These are phyloP conservation scores for Etheostoma nigrum DNA, from an alignment of 2,797 vertebrate genomes.

Conservation along the genomic window DNA sequence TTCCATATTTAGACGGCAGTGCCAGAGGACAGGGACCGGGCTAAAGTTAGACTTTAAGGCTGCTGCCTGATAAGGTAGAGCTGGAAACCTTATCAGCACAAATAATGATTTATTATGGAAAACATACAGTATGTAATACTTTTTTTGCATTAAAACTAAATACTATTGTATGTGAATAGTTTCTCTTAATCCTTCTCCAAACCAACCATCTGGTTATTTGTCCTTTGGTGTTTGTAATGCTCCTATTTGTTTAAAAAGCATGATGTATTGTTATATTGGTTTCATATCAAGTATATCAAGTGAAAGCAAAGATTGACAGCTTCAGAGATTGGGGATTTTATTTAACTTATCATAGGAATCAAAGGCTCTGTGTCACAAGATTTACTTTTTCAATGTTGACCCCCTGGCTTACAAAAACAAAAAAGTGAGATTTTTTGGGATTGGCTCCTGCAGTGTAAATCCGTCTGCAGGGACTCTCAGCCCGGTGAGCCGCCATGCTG, in stretches of 20 bases:
- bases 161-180: background rate
- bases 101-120: background rate
- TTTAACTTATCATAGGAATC: background rate
- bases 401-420: background rate
- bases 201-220: background rate
- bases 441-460: conserved; percentile 37
- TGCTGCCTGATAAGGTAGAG: conserved; percentile 14
- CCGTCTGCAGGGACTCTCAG: conserved; percentile 32
- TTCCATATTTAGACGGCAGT: conserved; percentile 38
- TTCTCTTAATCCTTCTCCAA: background rate
- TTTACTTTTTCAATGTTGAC: conserved; percentile 12
- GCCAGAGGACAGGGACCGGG: background rate
- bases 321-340: background rate
- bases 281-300: background rate
- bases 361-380: background rate
- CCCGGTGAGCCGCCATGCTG: conserved; percentile 38
- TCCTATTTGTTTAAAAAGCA: background rate
- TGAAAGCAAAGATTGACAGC: background rate
- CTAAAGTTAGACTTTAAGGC: conserved; percentile 24
- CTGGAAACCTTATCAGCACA: conserved; percentile 10
- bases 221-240: background rate
- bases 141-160: background rate
- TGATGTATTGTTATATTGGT: background rate
- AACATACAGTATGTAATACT: background rate
- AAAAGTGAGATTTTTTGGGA: conserved; percentile 10